Evolutionary conservation across 1,140 invertebrate species (phyloP).

Genomic region (Drosophila willistoni): DNA sequence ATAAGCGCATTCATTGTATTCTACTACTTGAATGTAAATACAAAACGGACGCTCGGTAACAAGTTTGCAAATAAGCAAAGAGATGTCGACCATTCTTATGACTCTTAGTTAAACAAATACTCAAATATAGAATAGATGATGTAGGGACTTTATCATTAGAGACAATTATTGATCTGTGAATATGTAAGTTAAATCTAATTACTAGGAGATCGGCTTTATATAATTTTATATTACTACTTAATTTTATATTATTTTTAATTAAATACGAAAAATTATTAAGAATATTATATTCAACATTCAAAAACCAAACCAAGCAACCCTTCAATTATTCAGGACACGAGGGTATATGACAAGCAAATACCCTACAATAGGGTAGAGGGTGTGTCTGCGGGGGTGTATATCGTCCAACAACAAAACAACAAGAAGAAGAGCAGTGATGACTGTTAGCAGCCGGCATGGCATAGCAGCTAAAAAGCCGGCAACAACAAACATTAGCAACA

Average conservation of each 20-base stretch:
- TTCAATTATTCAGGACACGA: neutral
- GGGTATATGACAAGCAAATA: slow-evolving; percentile 47
- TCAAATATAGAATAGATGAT: no score
- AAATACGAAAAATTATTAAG: neutral
- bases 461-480: slow-evolving; percentile 70
- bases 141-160: no score
- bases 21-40: slow-evolving; percentile 69
- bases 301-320: neutral
- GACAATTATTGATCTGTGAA: no score
- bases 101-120: neutral
- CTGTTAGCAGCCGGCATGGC: slow-evolving; percentile 14
- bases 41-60: slow-evolving; percentile 66
- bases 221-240: no score
- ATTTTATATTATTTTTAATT: no score
- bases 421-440: slow-evolving; percentile 32
- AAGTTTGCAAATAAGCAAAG: slow-evolving; percentile 22
- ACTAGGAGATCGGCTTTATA: no score
- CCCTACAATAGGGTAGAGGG: slow-evolving; percentile 44
- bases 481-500: slow-evolving; percentile 58
- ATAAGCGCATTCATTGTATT: slow-evolving; percentile 70
- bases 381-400: slow-evolving; percentile 36
- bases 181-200: no score
- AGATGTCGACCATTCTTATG: slow-evolving; percentile 19
- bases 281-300: neutral
- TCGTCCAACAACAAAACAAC: slow-evolving; percentile 45